Evolutionary conservation across 2,797 vertebrate species (phyloP).

Genomic region (Macropodus opercularis): DNA sequence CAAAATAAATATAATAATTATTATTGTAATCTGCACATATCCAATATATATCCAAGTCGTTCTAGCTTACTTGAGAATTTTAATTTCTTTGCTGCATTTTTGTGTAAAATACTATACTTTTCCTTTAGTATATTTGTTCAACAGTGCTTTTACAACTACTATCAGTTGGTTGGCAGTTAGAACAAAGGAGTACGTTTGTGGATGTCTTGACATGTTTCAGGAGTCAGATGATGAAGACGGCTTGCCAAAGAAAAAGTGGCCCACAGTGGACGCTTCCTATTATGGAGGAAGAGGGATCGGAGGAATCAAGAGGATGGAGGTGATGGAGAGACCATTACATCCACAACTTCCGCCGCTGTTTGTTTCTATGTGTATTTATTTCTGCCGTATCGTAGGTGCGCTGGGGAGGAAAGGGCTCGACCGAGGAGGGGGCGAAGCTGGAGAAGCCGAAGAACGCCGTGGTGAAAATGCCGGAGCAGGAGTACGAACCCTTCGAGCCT

Average conservation of each 20-base stretch:
- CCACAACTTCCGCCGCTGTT: background rate
- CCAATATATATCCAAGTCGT: too few relatives aligned
- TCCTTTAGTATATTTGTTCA: too few relatives aligned
- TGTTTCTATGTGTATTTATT: background rate
- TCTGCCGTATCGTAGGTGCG: conserved; percentile 80
- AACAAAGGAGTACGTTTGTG: background rate
- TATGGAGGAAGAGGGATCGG: conserved; percentile 91
- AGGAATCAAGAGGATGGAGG: conserved; percentile 92
- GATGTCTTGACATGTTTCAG: conserved; percentile 57
- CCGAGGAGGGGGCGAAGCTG: conserved; percentile 92
- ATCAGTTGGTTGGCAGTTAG: too few relatives aligned
- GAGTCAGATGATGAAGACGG: conserved; percentile 91
- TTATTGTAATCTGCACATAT: too few relatives aligned
- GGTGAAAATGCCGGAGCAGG: conserved; percentile 92
- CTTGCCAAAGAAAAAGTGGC: conserved; percentile 91
- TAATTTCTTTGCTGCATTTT: too few relatives aligned
- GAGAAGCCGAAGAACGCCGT: conserved; percentile 94
- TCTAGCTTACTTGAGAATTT: too few relatives aligned
- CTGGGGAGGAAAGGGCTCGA: conserved; percentile 94
- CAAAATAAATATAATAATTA: too few relatives aligned
- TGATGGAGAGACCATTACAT: conserved; percentile 52
- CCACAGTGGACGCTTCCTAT: conserved; percentile 91
- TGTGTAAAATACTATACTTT: too few relatives aligned
- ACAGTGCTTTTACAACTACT: too few relatives aligned
- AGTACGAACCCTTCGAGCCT: conserved; percentile 91